Percentiles rank a stretch among this genome's conserved stretches.
phyloP scores from a whole-genome alignment of 1,140 invertebrate genomes.

The Camponotus vicinus region DNA sequence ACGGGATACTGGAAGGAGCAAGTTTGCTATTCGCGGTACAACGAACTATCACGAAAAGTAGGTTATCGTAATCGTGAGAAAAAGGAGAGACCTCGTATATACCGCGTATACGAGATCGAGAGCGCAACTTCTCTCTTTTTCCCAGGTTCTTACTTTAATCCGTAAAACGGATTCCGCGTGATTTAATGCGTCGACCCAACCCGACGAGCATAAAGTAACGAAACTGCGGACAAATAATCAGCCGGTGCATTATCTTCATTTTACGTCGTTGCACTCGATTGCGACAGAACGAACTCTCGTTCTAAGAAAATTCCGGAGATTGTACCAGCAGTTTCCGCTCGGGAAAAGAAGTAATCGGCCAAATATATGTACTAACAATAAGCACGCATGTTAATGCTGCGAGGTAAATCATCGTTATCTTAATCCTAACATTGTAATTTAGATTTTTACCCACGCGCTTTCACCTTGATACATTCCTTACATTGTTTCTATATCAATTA shows the following conservation, averaged over 20 bases:
- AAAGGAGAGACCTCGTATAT: background rate
- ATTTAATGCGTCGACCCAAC: background rate
- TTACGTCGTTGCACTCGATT: conserved; percentile 49
- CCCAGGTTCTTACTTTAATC: background rate
- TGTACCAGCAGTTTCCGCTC: background rate
- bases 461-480: conserved; percentile 1
- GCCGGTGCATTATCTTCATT: conserved; percentile 28
- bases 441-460: background rate
- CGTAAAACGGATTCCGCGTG: background rate
- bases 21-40: background rate
- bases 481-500: background rate
- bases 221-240: conserved; percentile 13
- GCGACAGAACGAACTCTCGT: conserved; percentile 27
- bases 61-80: conserved; percentile 47
- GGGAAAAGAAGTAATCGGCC: background rate
- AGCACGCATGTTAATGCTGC: background rate
- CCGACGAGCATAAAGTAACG: background rate
- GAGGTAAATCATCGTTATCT: background rate
- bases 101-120: background rate
- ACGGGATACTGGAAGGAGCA: background rate
- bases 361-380: background rate
- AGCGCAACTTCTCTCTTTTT: background rate
- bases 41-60: conserved; percentile 25
- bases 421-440: background rate
- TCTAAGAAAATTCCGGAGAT: conserved; percentile 1